A percentile compares a stretch with the other conserved stretches of the same genome.
phyloP scores from a whole-genome alignment of 2,113 vertebrate genomes.

The Penelope pileata region DNA sequence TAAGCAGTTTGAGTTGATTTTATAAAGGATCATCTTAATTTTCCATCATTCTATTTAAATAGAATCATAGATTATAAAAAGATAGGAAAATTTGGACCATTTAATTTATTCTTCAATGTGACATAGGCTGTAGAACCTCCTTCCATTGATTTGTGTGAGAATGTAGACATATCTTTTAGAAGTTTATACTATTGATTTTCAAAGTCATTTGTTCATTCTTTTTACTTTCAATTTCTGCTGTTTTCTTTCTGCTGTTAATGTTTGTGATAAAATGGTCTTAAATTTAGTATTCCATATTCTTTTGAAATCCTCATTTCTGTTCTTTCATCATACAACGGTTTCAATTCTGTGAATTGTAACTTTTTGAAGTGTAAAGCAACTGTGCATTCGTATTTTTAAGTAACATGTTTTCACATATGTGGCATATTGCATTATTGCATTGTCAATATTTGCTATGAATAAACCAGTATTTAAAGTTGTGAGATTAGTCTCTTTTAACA shows the following conservation, averaged over 20 bases:
- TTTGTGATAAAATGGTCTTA: neutral
- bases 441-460: neutral
- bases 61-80: neutral
- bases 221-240: neutral
- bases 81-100: neutral
- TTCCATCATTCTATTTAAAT: neutral
- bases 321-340: neutral
- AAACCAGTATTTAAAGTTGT: neutral
- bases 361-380: neutral
- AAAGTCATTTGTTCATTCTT: neutral
- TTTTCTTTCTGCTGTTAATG: neutral
- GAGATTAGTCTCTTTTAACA: neutral
- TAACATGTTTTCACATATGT: neutral
- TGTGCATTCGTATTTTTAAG: neutral
- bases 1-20: neutral
- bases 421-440: neutral
- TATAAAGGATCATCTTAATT: neutral
- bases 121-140: neutral
- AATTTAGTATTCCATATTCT: neutral
- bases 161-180: neutral
- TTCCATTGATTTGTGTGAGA: neutral
- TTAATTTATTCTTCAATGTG: neutral
- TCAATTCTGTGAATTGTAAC: neutral
- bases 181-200: neutral
- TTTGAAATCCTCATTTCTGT: neutral